Conservation (phyloP, 1,140 invertebrate species). For the Dendroctonus valens region DNA sequence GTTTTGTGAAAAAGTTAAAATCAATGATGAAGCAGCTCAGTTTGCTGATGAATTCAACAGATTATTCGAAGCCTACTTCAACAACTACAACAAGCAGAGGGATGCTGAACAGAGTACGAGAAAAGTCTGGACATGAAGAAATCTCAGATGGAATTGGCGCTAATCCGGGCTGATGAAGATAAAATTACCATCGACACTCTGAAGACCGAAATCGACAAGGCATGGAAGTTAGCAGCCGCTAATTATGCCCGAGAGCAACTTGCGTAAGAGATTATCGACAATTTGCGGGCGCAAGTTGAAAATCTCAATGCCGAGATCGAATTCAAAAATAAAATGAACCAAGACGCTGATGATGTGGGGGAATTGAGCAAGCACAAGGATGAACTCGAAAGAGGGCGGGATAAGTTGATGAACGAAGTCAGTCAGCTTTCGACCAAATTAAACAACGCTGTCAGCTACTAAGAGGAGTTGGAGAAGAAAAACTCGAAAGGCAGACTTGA, state of each 20-base stretch:
- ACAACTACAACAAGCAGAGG: constrained; percentile 55
- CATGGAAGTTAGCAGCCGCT: constrained; percentile 57
- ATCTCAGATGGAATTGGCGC: constrained; percentile 34
- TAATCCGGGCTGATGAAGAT: constrained; percentile 43
- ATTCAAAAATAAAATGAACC: constrained; percentile 56
- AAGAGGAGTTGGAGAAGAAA: constrained; percentile 59
- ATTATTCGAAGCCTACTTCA: constrained; percentile 59
- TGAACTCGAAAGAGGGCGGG: constrained; percentile 58
- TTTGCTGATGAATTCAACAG: constrained; percentile 60
- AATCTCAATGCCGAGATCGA: constrained; percentile 61
- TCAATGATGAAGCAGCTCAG: constrained; percentile 34
- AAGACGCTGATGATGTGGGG: constrained; percentile 48
- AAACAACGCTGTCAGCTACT: constrained; percentile 54
- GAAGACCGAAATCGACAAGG: constrained; percentile 50
- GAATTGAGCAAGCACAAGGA: constrained; percentile 59
- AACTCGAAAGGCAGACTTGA: constrained; percentile 52
- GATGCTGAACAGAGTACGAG: constrained; percentile 51
- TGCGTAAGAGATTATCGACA: constrained; percentile 62
- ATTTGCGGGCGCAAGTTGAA: constrained; percentile 58
- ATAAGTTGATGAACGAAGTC: constrained; percentile 57
- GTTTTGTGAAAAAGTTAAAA: no score
- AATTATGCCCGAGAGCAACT: constrained; percentile 61
- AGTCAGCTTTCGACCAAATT: constrained; percentile 56
- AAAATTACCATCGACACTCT: constrained; percentile 48
- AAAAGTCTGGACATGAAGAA: constrained; percentile 46